Evolutionary conservation across 2,888 invertebrate species (phyloP).

Genomic region (Cyclophora punctaria): DNA sequence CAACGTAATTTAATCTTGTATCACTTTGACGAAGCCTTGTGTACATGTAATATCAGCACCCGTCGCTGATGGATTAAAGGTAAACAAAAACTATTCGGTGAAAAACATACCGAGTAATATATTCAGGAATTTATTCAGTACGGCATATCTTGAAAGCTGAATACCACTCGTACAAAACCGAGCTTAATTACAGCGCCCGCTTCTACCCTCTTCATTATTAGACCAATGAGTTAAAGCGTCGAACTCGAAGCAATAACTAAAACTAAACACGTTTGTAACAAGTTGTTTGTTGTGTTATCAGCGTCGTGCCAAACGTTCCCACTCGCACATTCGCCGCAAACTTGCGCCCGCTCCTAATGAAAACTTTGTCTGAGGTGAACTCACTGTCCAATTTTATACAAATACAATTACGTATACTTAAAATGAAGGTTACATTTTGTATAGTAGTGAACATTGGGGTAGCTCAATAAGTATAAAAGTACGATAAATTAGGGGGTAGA

Average conservation of each 20-base stretch:
- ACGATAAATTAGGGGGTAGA: constrained; percentile 36
- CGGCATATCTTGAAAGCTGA: constrained; percentile 16
- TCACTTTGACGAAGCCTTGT: constrained; percentile 55
- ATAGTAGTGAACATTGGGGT: constrained; percentile 7
- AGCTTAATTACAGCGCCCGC: constrained; percentile 53
- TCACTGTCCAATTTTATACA: constrained; percentile 43
- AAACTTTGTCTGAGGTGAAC: constrained; percentile 62
- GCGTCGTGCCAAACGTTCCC: constrained; percentile 66
- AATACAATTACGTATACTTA: constrained; percentile 20
- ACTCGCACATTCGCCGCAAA: constrained; percentile 62
- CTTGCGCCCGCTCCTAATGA: constrained; percentile 63
- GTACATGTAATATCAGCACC: constrained; percentile 29
- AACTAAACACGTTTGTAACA: constrained; percentile 75
- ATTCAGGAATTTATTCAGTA: constrained; percentile 3
- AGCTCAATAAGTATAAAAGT: constrained; percentile 29
- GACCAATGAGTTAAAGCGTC: constrained; percentile 69
- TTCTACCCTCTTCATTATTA: constrained; percentile 63
- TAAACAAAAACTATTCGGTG: constrained; percentile 17
- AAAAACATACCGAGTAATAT: constrained; percentile 3
- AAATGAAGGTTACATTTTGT: constrained; percentile 9
- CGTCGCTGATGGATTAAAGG: constrained; percentile 24
- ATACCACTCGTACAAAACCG: constrained; percentile 33
- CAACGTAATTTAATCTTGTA: constrained; percentile 57
- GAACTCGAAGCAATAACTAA: constrained; percentile 72
- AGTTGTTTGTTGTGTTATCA: constrained; percentile 75